Evolutionary conservation across 2,888 invertebrate species (phyloP), one percentile per base, ranked within the genome.

Genomic region (Spicauda simplicius): DNA sequence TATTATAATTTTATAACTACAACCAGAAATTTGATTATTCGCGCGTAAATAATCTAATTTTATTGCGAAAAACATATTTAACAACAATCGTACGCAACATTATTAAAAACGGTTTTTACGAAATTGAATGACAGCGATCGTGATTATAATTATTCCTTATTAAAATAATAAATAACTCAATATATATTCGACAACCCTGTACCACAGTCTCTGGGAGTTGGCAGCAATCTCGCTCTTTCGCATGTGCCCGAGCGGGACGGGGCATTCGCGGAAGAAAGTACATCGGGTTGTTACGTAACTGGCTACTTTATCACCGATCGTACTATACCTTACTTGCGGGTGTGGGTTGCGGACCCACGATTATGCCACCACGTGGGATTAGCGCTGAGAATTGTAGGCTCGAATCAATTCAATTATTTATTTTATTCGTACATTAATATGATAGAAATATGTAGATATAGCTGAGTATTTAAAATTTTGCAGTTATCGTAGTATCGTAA

Each of bases 261-360:
- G 69, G 69, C 73, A 80, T 82, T 88, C 84, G 86, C 89, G 88
- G 89, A 89, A 91, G 91, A 91, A 89, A 89, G 86, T 86, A 79
- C 81, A 70, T 65, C 64, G 71, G 68, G 76, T 78, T 71, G 79
- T 90, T 88, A 87, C 81, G 83, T 84, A 90, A 90, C 84, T 81
- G 73, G 83, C 83, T 78, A 79, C 76, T 83, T 80, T 83, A 86
- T 86, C 84, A 78, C 73, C 78, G 80, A 83, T 84, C 81, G 74
- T 68, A 74, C 58, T 65, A 54, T 59, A 55, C 73, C 72, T 74
- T 71, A 72, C 71, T 71, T 68, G 71, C 70, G 70, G 55, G 16
- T 18, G 52, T 56, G 48, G 16, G 25, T 16, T 54, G 33, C 14
- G 54, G 54, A 59, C 33, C 48, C 54, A 30, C 54, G 53, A 30